Evolutionary conservation across 1,140 invertebrate genomes (phyloP).

Genomic region (Sycophila sp.): DNA sequence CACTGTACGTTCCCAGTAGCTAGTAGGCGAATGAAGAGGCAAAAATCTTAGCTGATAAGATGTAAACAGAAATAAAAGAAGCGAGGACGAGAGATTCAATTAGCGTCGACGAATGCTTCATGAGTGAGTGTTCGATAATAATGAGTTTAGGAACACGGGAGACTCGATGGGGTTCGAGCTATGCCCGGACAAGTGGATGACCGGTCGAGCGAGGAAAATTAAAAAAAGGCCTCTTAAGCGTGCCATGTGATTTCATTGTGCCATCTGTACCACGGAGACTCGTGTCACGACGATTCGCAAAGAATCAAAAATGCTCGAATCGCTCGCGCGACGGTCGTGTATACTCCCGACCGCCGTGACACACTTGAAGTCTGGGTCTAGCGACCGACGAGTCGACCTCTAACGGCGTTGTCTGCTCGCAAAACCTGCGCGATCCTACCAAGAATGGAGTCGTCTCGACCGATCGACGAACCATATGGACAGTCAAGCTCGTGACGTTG

Average conservation of each 20-base stretch:
- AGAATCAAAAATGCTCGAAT: background rate
- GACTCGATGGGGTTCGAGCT: too few species aligned
- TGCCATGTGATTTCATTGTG: conserved; percentile 57
- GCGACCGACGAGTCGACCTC: background rate
- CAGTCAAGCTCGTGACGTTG: too few species aligned
- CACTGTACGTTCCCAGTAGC: conserved; percentile 13
- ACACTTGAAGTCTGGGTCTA: background rate
- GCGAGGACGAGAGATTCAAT: background rate
- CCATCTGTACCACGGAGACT: conserved; percentile 48
- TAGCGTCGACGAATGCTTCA: background rate
- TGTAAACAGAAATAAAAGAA: background rate
- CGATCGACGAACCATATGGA: background rate
- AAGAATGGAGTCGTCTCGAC: too few species aligned
- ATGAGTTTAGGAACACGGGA: background rate
- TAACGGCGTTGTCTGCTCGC: too few species aligned
- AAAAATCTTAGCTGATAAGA: too few species aligned
- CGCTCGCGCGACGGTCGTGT: background rate
- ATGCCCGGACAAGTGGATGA: too few species aligned
- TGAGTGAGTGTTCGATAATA: background rate
- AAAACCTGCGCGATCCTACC: background rate
- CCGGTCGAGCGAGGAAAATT: background rate
- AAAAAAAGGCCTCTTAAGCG: conserved; percentile 17
- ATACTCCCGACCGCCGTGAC: background rate
- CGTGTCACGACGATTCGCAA: conserved; percentile 13
- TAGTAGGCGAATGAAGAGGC: background rate